These are phyloP conservation scores for Lateolabrax maculatus DNA, from an alignment of 2,797 vertebrate species.

Conservation along the genomic window DNA sequence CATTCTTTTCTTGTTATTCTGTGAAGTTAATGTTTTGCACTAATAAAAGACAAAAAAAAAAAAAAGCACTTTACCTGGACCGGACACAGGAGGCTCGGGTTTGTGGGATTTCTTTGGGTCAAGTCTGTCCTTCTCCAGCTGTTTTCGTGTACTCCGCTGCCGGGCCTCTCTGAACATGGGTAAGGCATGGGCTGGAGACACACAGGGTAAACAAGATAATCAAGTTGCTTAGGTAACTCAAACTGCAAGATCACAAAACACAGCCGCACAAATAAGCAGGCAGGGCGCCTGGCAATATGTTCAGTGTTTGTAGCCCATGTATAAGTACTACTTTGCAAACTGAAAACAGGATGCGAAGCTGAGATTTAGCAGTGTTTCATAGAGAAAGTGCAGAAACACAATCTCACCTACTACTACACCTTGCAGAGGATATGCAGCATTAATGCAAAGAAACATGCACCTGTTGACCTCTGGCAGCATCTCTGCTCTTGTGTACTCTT, in stretches of 20 bases:
- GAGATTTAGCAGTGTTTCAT: neutral
- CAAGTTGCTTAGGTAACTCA: conserved; percentile 52
- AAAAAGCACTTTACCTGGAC: conserved; percentile 89
- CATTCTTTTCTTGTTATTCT: neutral
- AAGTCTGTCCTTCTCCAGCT: conserved; percentile 96
- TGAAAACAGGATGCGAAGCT: conserved; percentile 11
- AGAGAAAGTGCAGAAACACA: conserved; percentile 18
- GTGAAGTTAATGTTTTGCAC: neutral
- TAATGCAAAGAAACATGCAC: conserved; percentile 25
- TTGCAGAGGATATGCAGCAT: neutral
- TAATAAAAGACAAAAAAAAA: neutral
- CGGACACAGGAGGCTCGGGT: conserved; percentile 96
- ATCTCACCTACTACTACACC: conserved; percentile 4
- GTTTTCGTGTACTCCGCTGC: conserved; percentile 96
- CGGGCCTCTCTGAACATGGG: conserved; percentile 99
- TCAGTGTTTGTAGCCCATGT: neutral
- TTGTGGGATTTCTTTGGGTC: conserved; percentile 97
- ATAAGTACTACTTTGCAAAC: neutral
- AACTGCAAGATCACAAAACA: conserved; percentile 50
- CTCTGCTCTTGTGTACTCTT: conserved; percentile 52
- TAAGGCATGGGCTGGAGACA: conserved; percentile 91
- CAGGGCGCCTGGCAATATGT: conserved; percentile 14
- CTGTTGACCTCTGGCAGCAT: conserved; percentile 59
- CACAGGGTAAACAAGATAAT: conserved; percentile 67
- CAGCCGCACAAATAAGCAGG: conserved; percentile 36